A percentile compares a stretch with the other conserved stretches of the same genome.
Evolutionary conservation across 2,888 invertebrate species (phyloP).

Genomic region (Hetaerina titia): DNA sequence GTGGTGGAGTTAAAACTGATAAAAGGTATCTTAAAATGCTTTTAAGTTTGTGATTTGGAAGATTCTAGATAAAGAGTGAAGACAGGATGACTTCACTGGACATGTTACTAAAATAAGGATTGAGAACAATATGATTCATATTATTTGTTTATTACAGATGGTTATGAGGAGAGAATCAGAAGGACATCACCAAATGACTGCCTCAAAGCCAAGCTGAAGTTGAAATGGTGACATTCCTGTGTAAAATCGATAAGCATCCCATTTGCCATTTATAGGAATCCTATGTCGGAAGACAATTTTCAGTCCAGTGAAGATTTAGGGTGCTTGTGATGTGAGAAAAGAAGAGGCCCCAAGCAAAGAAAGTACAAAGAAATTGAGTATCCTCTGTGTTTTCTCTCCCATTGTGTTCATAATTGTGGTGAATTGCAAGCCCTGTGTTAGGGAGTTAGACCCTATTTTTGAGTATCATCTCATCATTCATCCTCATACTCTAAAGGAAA

Average conservation of each 20-base stretch:
- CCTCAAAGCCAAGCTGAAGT: conserved; percentile 58
- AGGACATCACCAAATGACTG: conserved; percentile 57
- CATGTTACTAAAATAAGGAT: no score
- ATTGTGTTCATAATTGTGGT: conserved; percentile 59
- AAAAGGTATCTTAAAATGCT: no score
- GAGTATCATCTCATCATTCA: conserved; percentile 26
- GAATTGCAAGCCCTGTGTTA: conserved; percentile 22
- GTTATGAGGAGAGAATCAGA: conserved; percentile 51
- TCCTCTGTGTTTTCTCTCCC: conserved; percentile 45
- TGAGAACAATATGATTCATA: no score
- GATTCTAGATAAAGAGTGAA: no score
- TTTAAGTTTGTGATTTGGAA: no score
- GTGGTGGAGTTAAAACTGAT: no score
- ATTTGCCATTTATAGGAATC: conserved; percentile 31
- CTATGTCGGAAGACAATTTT: conserved; percentile 17
- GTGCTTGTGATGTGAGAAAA: conserved; percentile 61
- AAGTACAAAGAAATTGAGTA: conserved; percentile 51
- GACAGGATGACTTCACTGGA: no score
- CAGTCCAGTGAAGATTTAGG: conserved; percentile 63
- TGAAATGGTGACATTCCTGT: conserved; percentile 44
- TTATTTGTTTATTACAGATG: conserved; percentile 7
- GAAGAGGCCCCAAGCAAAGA: conserved; percentile 40
- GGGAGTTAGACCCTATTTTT: conserved; percentile 11
- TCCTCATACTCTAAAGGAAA: background rate
- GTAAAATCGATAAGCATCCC: background rate